Percentiles rank a stretch among this genome's conserved stretches.
Evolutionary conservation across 1,140 invertebrate species (phyloP).

Genomic region (Ceratosolen fusciceps): DNA sequence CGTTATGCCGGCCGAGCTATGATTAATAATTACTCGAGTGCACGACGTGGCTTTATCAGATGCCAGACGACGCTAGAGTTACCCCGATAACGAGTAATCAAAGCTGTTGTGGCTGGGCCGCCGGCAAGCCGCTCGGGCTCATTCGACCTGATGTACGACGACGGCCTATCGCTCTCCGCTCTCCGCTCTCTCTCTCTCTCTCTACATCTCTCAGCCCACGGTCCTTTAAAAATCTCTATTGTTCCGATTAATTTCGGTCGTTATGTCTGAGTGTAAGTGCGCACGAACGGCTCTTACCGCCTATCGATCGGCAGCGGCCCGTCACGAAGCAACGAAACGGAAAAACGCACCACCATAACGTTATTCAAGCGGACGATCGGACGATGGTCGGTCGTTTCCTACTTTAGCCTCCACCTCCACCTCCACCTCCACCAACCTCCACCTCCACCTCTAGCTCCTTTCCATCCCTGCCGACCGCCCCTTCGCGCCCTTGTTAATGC

Average conservation of each 20-base stretch:
- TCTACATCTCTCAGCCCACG: not conserved
- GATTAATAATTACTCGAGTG: conserved; percentile 71
- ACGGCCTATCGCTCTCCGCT: not conserved
- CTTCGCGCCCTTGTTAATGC: conserved; percentile 67
- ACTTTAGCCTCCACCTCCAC: not conserved
- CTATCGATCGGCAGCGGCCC: conserved; percentile 19
- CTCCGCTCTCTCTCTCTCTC: too few species aligned
- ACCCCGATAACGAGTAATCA: conserved; percentile 70
- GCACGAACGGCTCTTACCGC: conserved; percentile 36
- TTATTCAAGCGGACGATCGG: conserved; percentile 40
- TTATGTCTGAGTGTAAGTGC: conserved; percentile 16
- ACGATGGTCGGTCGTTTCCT: conserved; percentile 36
- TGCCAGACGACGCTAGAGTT: conserved; percentile 66
- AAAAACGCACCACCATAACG: conserved; percentile 46
- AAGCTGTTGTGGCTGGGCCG: conserved; percentile 53
- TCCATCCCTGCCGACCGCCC: not conserved
- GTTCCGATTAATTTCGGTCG: conserved; percentile 45
- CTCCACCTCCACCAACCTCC: not conserved
- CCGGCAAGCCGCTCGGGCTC: not conserved
- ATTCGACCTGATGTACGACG: conserved; percentile 25
- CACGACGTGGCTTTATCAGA: conserved; percentile 65
- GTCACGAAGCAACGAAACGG: conserved; percentile 5
- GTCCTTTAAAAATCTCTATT: conserved; percentile 28
- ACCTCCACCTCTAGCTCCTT: conserved; percentile 5
- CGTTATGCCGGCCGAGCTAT: conserved; percentile 68